phyloP scores from a whole-genome alignment of 2,888 invertebrate genomes.

The Pomacea canaliculata region DNA sequence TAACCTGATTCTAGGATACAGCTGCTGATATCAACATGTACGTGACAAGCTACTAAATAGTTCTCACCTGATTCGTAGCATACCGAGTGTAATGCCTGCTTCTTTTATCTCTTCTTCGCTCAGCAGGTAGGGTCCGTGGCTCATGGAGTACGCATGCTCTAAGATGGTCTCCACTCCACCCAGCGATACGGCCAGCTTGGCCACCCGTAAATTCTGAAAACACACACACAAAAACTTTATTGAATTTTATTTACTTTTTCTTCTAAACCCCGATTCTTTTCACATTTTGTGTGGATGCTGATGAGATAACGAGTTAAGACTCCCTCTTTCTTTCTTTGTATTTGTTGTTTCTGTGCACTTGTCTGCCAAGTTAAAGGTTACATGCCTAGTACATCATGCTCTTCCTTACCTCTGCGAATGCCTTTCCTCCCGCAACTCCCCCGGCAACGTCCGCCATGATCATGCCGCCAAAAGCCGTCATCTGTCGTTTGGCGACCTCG shows the following conservation, averaged over 20 bases:
- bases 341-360: too few species aligned
- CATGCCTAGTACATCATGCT: too few species aligned
- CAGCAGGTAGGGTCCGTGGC: conserved; percentile 85
- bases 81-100: conserved; percentile 85
- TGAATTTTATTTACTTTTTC: background rate
- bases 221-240: background rate
- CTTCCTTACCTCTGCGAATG: conserved; percentile 72
- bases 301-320: too few species aligned
- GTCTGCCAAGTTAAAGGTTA: too few species aligned
- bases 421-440: conserved; percentile 79
- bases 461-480: conserved; percentile 88
- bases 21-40: too few species aligned
- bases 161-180: conserved; percentile 96
- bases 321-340: too few species aligned
- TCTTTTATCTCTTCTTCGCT: conserved; percentile 79
- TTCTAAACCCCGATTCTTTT: too few species aligned
- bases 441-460: conserved; percentile 90
- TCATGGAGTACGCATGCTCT: conserved; percentile 94
- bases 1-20: too few species aligned
- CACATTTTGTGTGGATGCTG: too few species aligned
- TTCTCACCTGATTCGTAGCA: conserved; percentile 78
- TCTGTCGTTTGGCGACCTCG: conserved; percentile 76
- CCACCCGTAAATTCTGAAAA: conserved; percentile 50
- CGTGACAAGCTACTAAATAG: background rate
- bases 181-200: conserved; percentile 84